A percentile compares a stretch with the other conserved stretches of the same genome.
Conservation (phyloP, 2,797 vertebrate species). For the Phaenicophaeus curvirostris region DNA sequence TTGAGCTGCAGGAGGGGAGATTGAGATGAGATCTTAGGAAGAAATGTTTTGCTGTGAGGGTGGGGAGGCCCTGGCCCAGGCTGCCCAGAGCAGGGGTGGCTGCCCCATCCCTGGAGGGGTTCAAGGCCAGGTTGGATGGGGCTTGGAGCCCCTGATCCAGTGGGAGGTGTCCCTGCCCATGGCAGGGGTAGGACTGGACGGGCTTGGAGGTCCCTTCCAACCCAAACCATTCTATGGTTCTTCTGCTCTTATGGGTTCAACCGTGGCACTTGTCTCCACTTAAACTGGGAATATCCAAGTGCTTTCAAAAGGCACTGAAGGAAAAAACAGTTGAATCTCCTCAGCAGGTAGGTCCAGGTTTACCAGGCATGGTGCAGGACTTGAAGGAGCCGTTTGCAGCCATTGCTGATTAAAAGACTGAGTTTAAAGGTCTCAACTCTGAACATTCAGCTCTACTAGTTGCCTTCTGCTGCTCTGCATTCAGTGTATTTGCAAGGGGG, state of each 20-base stretch:
- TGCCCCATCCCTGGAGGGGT: too few species aligned
- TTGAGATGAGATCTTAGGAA: too few species aligned
- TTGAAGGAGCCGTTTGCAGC: neutral
- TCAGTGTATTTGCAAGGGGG: neutral
- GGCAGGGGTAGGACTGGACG: too few species aligned
- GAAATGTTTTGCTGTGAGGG: too few species aligned
- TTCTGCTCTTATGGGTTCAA: neutral
- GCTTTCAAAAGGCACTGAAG: neutral
- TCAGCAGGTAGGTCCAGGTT: neutral
- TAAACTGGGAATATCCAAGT: neutral
- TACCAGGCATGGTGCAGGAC: neutral
- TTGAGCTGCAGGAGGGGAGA: too few species aligned
- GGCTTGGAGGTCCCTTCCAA: too few species aligned
- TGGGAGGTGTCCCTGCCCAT: too few species aligned
- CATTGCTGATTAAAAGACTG: neutral
- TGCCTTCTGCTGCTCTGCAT: neutral
- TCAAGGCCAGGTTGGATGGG: too few species aligned
- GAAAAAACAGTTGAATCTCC: neutral
- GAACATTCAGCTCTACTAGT: neutral
- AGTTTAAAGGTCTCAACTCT: neutral
- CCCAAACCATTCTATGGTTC: too few species aligned
- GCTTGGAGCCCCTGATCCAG: too few species aligned
- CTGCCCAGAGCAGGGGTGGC: too few species aligned
- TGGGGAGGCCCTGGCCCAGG: too few species aligned
- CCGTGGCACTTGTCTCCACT: fast-evolving